Conservation (phyloP, 2,797 vertebrate species). For the Typhlichthys eigenmanni region DNA sequence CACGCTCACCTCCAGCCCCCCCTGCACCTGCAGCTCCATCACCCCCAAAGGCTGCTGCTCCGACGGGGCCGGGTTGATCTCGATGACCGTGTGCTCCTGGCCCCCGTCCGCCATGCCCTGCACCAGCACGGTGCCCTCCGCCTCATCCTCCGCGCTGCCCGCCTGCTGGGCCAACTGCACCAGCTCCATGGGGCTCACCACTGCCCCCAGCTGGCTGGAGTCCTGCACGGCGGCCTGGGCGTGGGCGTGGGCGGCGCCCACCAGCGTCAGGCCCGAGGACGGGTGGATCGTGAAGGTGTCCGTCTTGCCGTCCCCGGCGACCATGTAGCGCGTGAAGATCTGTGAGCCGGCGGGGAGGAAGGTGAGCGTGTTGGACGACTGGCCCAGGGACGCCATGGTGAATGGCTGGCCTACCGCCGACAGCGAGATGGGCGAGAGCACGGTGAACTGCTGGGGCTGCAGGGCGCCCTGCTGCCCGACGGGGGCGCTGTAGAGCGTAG, state of each 20-base stretch:
- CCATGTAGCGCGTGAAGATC: slow-evolving; percentile 85
- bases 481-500: slow-evolving; percentile 83
- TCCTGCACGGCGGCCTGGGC: slow-evolving; percentile 83
- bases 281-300: slow-evolving; percentile 90
- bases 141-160: slow-evolving; percentile 77
- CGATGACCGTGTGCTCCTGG: slow-evolving; percentile 86
- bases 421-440: slow-evolving; percentile 91
- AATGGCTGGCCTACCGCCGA: slow-evolving; percentile 80
- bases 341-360: slow-evolving; percentile 86
- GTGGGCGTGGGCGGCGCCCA: slow-evolving; percentile 77
- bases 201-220: slow-evolving; percentile 78
- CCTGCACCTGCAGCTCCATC: slow-evolving; percentile 78
- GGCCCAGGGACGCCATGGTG: slow-evolving; percentile 76
- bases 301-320: slow-evolving; percentile 80
- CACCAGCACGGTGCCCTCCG: slow-evolving; percentile 78
- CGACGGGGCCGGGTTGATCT: slow-evolving; percentile 87
- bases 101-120: slow-evolving; percentile 68
- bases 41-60: slow-evolving; percentile 64
- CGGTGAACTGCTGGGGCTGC: slow-evolving; percentile 87
- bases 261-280: slow-evolving; percentile 85
- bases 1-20: slow-evolving; percentile 74
- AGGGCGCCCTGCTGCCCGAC: slow-evolving; percentile 67
- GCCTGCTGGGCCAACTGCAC: slow-evolving; percentile 84
- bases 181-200: slow-evolving; percentile 90
- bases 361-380: slow-evolving; percentile 74